These are phyloP conservation scores for Aphis craccivora DNA, from an alignment of 1,140 invertebrate genomes.

Conservation along the genomic window DNA sequence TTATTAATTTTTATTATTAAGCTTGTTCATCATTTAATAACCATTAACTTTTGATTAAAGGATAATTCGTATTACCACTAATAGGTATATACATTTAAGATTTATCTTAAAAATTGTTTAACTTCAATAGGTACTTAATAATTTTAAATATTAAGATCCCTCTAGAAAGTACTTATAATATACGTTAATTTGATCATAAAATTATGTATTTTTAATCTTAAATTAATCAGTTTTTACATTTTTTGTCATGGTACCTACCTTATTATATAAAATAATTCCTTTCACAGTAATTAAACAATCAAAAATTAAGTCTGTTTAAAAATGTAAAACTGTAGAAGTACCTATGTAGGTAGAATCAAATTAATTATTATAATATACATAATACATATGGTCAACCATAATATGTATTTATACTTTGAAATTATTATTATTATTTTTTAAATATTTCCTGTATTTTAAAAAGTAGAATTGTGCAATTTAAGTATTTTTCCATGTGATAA, in stretches of 20 bases:
- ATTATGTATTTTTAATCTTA: slow-evolving; percentile 25
- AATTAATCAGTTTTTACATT: neutral
- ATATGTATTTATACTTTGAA: neutral
- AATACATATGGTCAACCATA: neutral
- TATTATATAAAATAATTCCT: neutral
- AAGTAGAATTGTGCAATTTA: neutral
- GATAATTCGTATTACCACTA: neutral
- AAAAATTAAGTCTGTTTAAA: neutral
- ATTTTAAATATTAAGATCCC: neutral
- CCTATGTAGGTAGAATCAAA: neutral
- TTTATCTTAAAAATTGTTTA: too few species aligned
- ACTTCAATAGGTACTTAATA: too few species aligned
- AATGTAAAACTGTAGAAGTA: neutral
- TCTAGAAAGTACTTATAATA: neutral
- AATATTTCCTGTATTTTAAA: neutral
- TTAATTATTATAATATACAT: neutral
- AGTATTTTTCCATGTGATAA: neutral
- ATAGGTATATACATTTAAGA: neutral
- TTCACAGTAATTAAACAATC: slow-evolving; percentile 7
- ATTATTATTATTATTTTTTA: neutral
- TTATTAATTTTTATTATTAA: too few species aligned
- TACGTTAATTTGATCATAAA: neutral
- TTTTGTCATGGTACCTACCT: neutral
- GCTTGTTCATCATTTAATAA: too few species aligned
- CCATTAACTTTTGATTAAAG: neutral